Conservation (phyloP, 2,888 invertebrate species). For the Agrilus biguttatus region DNA sequence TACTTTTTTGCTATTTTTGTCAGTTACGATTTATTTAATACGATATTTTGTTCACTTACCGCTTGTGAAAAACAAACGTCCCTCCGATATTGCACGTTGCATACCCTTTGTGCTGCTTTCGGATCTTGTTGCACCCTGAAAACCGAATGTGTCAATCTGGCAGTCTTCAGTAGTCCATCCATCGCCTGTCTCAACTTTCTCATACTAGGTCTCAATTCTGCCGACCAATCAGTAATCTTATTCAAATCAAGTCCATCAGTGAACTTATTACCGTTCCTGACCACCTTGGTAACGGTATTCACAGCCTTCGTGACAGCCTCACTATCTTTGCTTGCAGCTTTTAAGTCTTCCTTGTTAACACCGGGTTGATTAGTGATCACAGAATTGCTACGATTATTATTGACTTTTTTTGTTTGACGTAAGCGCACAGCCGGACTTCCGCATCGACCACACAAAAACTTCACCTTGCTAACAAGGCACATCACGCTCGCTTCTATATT, state of each 20-base stretch:
- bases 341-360: slow-evolving; percentile 14
- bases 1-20: too few relatives aligned
- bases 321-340: slow-evolving; percentile 17
- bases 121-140: slow-evolving; percentile 68
- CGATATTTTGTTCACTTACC: slow-evolving; percentile 40
- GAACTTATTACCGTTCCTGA: slow-evolving; percentile 55
- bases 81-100: slow-evolving; percentile 61
- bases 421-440: slow-evolving; percentile 57
- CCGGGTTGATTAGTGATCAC: slow-evolving; percentile 17
- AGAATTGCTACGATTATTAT: slow-evolving; percentile 8
- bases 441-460: slow-evolving; percentile 61
- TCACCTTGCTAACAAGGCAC: slow-evolving; percentile 72
- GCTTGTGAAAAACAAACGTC: slow-evolving; percentile 89
- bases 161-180: slow-evolving; percentile 60
- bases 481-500: slow-evolving; percentile 80
- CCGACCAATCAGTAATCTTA: slow-evolving; percentile 58
- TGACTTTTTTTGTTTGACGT: slow-evolving; percentile 32
- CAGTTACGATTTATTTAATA: too few relatives aligned
- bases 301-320: slow-evolving; percentile 33
- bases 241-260: slow-evolving; percentile 56
- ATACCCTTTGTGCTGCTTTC: slow-evolving; percentile 56
- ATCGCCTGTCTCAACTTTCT: slow-evolving; percentile 67
- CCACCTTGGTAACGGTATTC: slow-evolving; percentile 37
- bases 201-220: slow-evolving; percentile 64
- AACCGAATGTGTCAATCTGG: slow-evolving; percentile 69